These are phyloP conservation scores for Melanotus villosus DNA, from an alignment of 2,888 invertebrate genomes.

Conservation along the genomic window DNA sequence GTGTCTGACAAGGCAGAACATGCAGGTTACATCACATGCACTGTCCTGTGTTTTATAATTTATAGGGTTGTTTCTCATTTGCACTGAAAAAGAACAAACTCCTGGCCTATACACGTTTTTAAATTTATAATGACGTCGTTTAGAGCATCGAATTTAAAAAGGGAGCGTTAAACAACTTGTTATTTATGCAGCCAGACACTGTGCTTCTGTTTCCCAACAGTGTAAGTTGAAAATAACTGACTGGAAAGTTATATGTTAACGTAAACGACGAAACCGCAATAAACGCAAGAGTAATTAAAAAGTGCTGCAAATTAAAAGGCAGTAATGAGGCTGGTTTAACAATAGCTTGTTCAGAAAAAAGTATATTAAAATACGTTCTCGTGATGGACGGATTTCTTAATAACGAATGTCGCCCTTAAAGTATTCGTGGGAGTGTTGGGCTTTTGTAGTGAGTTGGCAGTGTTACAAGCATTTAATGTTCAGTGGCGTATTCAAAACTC, in stretches of 20 bases:
- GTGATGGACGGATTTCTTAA: not conserved
- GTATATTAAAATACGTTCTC: constrained; percentile 10
- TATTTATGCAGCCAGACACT: constrained; percentile 2
- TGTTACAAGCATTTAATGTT: too few relatives aligned
- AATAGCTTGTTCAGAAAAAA: not conserved
- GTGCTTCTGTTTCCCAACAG: not conserved
- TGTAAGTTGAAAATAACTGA: not conserved
- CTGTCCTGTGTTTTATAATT: constrained; percentile 4
- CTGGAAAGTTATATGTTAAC: not conserved
- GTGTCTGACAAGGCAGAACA: too few relatives aligned
- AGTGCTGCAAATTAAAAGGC: constrained; percentile 12
- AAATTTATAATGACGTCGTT: constrained; percentile 4
- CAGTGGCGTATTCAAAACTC: too few relatives aligned
- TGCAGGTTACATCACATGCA: too few relatives aligned
- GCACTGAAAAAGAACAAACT: not conserved
- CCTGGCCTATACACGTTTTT: not conserved
- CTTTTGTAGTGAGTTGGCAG: too few relatives aligned
- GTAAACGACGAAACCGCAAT: not conserved
- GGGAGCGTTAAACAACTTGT: not conserved
- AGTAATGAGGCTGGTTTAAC: constrained; percentile 16
- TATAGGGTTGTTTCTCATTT: not conserved
- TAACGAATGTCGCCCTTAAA: constrained; percentile 12
- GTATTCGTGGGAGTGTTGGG: too few relatives aligned
- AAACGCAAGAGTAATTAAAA: constrained; percentile 23
- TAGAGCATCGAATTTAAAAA: not conserved